Evolutionary conservation across 2,888 invertebrate species (phyloP), one percentile per base, ranked within the genome.

Genomic region (Tipula unca): DNA sequence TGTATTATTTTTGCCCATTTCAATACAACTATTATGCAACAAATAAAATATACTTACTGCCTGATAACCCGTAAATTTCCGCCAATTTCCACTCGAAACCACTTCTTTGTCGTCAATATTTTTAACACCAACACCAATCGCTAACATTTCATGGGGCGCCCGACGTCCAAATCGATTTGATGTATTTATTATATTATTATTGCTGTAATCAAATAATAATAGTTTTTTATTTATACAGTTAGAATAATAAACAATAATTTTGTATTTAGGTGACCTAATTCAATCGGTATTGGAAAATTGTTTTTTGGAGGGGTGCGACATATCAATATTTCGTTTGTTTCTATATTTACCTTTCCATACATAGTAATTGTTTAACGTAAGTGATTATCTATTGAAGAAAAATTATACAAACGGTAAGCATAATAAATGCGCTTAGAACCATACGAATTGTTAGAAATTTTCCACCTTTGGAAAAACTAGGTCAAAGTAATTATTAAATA

Each of bases 91-190:
- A n/a, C 17, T 84, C 35, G 35, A 6, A 82, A 69, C 25, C n/a
- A 20, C 54, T 25, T 86, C 82, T 20, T 20, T 35, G n/a, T 86
- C 86, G 36, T 86, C 85, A 17, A 82, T 54, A 14, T 85, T 85
- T 54, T 85, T 86, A 10, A 85, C 86, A 83, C 87, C 87, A 82
- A 87, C 87, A 25, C 88, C 88, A 85, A 88, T 87, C 14, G 87
- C 87, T 85, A 88, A 86, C 83, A 88, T 86, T 88, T 88, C 88
- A 85, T 88, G 88, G 29, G 88, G 88, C 39, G 87, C 86, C 17
- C 89, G 4, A 25, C 42, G 69, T 86, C 84, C 85, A 29, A 86
- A 54, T 54, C 86, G 86, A 83, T 86, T 86, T 10, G 42, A 29
- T 17, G 35, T 36, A 84, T 84, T 83, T 69, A 69, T 69, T 69